phyloP scores from a whole-genome alignment of 2,888 invertebrate species.

The Neuroscelio doddi region DNA sequence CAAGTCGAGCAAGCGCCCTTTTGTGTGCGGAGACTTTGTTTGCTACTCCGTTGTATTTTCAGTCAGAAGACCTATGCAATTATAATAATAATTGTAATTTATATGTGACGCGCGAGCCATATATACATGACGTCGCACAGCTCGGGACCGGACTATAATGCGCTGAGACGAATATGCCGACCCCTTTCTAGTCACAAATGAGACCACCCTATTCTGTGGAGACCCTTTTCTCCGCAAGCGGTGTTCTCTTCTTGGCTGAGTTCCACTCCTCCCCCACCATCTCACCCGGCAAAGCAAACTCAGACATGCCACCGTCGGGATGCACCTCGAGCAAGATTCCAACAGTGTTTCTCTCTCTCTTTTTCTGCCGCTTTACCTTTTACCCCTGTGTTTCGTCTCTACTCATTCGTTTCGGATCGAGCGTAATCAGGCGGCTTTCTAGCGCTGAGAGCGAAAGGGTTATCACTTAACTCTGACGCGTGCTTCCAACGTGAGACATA shows the following conservation, averaged over 20 bases:
- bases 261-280: background rate
- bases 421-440: background rate
- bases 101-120: constrained; percentile 25
- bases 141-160: constrained; percentile 25
- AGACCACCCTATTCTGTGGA: constrained; percentile 54
- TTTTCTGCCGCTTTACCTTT: constrained; percentile 14
- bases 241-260: constrained; percentile 24
- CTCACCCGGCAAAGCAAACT: constrained; percentile 8
- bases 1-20: constrained; percentile 19
- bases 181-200: constrained; percentile 33
- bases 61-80: constrained; percentile 34
- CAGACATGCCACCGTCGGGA: background rate
- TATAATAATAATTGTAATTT: constrained; percentile 49
- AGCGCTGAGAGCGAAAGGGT: constrained; percentile 10
- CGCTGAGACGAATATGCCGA: constrained; percentile 40
- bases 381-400: constrained; percentile 9
- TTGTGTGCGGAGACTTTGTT: constrained; percentile 37
- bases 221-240: constrained; percentile 27
- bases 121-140: background rate
- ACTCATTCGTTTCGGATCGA: no score
- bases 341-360: constrained; percentile 20
- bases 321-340: constrained; percentile 2
- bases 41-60: constrained; percentile 22
- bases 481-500: constrained; percentile 33
- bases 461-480: constrained; percentile 38